Conservation (phyloP, 2,888 invertebrate genomes). For the Ophion ellenae region DNA sequence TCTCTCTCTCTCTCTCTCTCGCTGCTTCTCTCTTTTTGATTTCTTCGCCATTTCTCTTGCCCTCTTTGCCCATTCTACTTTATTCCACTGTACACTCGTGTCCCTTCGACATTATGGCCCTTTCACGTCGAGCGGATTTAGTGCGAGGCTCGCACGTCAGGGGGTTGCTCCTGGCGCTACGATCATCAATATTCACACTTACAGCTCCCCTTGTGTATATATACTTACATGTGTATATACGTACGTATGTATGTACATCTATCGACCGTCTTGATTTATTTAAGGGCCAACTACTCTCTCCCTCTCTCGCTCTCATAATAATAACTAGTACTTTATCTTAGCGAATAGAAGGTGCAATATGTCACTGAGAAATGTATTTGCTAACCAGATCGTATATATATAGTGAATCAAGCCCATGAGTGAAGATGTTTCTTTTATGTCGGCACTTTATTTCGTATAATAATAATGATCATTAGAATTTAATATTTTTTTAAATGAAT, state of each 20-base stretch:
- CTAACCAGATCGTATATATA: too few species aligned
- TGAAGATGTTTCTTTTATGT: too few species aligned
- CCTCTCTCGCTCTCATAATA: too few species aligned
- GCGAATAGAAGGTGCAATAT: too few species aligned
- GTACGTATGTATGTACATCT: background rate
- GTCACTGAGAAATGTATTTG: too few species aligned
- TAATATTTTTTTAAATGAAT: too few species aligned
- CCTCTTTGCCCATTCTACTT: slow-evolving; percentile 5
- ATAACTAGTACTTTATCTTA: too few species aligned
- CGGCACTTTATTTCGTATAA: too few species aligned
- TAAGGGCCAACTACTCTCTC: slow-evolving; percentile 12
- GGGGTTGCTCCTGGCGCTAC: slow-evolving; percentile 50
- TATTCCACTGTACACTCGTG: background rate
- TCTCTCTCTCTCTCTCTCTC: background rate
- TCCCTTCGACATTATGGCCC: slow-evolving; percentile 52
- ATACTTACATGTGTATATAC: background rate
- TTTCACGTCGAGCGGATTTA: slow-evolving; percentile 55
- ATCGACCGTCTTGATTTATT: slow-evolving; percentile 25
- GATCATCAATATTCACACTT: slow-evolving; percentile 32
- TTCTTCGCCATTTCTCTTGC: slow-evolving; percentile 21
- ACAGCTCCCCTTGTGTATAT: background rate
- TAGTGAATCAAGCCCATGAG: too few species aligned
- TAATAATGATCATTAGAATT: too few species aligned
- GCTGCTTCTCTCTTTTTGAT: background rate
- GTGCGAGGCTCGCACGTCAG: slow-evolving; percentile 54